A percentile compares a stretch with the other conserved stretches of the same genome.
phyloP scores from a whole-genome alignment of 1,140 invertebrate species.

The Lysiphlebus fabarum region DNA sequence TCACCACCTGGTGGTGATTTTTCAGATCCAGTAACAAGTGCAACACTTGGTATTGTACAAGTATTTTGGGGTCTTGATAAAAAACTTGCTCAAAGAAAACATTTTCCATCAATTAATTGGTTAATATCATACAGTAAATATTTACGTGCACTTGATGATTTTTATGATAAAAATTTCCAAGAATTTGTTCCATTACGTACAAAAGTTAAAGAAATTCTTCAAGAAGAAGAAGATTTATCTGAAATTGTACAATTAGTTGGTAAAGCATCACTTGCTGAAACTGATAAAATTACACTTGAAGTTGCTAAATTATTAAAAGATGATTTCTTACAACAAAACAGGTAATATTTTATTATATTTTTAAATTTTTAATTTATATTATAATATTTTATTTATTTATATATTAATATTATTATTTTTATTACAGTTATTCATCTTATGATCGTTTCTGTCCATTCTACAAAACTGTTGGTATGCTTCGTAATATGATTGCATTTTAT shows the following conservation, averaged over 20 bases:
- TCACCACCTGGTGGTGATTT: conserved; percentile 99
- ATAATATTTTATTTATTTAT: conserved; percentile 4
- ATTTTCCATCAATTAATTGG: conserved; percentile 99
- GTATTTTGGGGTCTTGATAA: conserved; percentile 99
- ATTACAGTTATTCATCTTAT: conserved; percentile 86
- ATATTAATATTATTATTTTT: conserved; percentile 29
- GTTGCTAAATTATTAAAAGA: conserved; percentile 98
- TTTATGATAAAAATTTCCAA: conserved; percentile 98
- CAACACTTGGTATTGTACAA: conserved; percentile 98
- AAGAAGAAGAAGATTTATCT: conserved; percentile 99
- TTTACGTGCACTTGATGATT: conserved; percentile 95
- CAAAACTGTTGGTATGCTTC: conserved; percentile 98
- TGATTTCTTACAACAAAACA: conserved; percentile 99
- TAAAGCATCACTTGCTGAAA: conserved; percentile 97
- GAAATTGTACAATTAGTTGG: conserved; percentile 99
- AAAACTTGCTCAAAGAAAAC: conserved; percentile 98
- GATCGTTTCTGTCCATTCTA: conserved; percentile 99
- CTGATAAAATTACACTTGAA: conserved; percentile 98
- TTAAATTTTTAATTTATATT: too few relatives aligned
- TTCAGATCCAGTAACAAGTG: conserved; percentile 99
- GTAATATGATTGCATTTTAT: conserved; percentile 98
- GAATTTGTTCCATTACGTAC: conserved; percentile 95
- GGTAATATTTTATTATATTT: conserved; percentile 52
- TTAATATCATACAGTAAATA: conserved; percentile 99
- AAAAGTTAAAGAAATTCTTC: conserved; percentile 94